Conservation (phyloP, 1,140 invertebrate genomes). For the Apis dorsata region DNA sequence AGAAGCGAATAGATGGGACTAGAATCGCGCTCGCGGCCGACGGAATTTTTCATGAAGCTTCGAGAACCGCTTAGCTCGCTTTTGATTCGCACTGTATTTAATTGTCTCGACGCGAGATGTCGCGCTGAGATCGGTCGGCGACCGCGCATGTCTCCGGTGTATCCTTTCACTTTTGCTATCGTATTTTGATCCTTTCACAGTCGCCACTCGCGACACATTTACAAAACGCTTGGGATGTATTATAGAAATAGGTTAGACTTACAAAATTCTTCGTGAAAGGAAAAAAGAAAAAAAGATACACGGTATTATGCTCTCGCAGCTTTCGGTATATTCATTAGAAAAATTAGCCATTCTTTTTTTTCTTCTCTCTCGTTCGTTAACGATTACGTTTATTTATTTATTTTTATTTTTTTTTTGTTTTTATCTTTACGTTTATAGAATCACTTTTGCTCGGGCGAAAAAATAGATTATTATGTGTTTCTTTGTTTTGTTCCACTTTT, state of each 20-base stretch:
- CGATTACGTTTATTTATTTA: too few species aligned
- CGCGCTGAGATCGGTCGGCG: slow-evolving; percentile 28
- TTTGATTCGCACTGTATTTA: not conserved
- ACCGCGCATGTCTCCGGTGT: slow-evolving; percentile 3
- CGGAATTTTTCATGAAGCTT: not conserved
- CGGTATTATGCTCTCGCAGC: slow-evolving; percentile 22
- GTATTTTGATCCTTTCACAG: slow-evolving; percentile 31
- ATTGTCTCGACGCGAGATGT: not conserved
- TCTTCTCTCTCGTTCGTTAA: not conserved
- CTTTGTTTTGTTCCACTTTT: slow-evolving; percentile 33
- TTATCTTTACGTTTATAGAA: slow-evolving; percentile 58
- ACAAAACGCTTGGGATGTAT: slow-evolving; percentile 34
- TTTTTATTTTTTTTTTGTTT: slow-evolving; percentile 3
- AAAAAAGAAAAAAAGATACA: slow-evolving; percentile 10
- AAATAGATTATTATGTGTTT: slow-evolving; percentile 63
- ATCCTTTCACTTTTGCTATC: not conserved
- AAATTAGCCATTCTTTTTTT: slow-evolving; percentile 51
- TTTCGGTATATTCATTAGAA: slow-evolving; percentile 50
- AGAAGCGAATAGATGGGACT: not conserved
- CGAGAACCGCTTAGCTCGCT: not conserved
- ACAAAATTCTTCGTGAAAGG: slow-evolving; percentile 47
- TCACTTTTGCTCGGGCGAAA: slow-evolving; percentile 54
- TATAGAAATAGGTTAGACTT: slow-evolving; percentile 61
- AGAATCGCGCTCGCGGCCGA: not conserved
- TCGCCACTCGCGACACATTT: slow-evolving; percentile 31